phyloP scores from a whole-genome alignment of 2,113 vertebrate genomes.

The Vidua macroura region DNA sequence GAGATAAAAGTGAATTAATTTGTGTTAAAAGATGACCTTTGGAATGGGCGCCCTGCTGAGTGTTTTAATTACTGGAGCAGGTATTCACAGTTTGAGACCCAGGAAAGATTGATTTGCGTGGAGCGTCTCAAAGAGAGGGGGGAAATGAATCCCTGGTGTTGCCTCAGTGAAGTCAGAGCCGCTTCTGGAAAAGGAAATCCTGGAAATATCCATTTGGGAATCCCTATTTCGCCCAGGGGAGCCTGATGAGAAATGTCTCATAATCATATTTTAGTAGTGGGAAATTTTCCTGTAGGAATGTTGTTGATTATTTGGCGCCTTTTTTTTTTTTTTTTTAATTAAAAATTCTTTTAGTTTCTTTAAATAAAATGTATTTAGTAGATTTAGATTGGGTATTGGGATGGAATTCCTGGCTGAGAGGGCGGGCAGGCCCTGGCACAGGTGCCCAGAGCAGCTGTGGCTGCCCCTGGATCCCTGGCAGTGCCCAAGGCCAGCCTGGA shows the following conservation, averaged over 20 bases:
- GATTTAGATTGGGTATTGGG: neutral
- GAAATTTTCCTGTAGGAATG: neutral
- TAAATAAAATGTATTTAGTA: neutral
- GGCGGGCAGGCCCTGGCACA: neutral
- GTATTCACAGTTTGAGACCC: neutral
- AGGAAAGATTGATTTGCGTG: neutral
- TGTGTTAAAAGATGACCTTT: constrained; percentile 39
- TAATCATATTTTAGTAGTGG: neutral
- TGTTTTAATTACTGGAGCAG: constrained; percentile 6
- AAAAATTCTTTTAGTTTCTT: neutral
- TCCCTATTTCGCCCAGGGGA: neutral
- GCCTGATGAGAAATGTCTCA: neutral
- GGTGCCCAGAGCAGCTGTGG: neutral
- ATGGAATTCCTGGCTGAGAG: neutral
- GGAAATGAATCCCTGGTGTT: neutral
- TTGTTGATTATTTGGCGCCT: neutral
- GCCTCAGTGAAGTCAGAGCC: neutral
- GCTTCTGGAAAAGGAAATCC: neutral
- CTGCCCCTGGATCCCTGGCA: neutral
- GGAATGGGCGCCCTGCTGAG: neutral
- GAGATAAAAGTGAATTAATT: neutral
- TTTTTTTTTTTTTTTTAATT: neutral
- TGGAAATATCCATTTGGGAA: neutral
- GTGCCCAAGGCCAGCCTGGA: neutral
- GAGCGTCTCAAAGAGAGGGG: neutral